A percentile compares a stretch with the other conserved stretches of the same genome.
These are phyloP conservation scores for Trichonephila clavipes DNA, from an alignment of 1,140 invertebrate species.

Conservation along the genomic window DNA sequence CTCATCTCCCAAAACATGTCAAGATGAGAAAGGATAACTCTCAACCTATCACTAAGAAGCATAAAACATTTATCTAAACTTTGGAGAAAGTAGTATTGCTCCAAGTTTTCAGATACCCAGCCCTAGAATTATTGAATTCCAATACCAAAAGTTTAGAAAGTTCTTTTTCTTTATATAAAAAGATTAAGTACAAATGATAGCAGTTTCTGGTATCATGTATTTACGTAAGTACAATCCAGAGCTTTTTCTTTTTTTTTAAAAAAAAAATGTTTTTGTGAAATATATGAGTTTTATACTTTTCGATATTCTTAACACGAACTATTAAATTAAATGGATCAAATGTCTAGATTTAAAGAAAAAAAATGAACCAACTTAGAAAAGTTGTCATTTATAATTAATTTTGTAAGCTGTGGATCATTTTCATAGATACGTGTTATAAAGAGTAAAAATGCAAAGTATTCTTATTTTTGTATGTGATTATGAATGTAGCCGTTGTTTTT, in stretches of 20 bases:
- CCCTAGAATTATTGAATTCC: conserved; percentile 48
- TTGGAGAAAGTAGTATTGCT: conserved; percentile 25
- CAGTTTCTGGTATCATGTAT: background rate
- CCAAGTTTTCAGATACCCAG: background rate
- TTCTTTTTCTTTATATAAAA: background rate
- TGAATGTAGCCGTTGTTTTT: no score
- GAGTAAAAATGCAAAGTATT: no score
- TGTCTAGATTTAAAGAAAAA: background rate
- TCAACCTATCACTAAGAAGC: background rate
- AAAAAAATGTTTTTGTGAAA: background rate
- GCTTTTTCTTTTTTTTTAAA: background rate
- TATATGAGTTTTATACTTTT: background rate
- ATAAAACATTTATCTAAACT: conserved; percentile 24
- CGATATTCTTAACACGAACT: background rate
- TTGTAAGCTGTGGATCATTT: background rate
- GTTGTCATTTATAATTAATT: background rate
- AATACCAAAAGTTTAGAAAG: conserved; percentile 35
- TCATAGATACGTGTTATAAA: background rate
- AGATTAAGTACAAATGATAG: conserved; percentile 36
- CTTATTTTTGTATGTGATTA: no score
- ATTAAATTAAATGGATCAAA: conserved; percentile 23
- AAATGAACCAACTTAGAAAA: background rate
- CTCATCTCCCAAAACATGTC: background rate
- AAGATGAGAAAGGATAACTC: background rate
- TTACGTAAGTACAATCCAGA: background rate